Evolutionary conservation across 2,888 invertebrate genomes (phyloP), one percentile per base, ranked within the genome.

Genomic region (Oxycera nigricornis): DNA sequence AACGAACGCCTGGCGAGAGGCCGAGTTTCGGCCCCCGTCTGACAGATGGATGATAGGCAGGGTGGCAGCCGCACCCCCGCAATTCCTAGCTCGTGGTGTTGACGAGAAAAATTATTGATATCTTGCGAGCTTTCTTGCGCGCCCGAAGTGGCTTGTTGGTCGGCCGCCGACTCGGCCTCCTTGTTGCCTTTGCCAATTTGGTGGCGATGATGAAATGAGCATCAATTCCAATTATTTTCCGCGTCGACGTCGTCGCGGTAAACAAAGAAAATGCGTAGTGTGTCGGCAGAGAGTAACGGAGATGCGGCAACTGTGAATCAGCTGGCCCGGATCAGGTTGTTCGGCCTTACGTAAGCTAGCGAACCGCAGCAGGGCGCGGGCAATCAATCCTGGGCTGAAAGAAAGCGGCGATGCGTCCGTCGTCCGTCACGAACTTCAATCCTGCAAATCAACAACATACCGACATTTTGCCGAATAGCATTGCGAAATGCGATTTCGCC

Each of bases 61-160:
- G 70, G 55, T 52, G 52, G 20, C 24, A 70, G 35, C 70, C 70
- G 70, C 70, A 70, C 70, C 70, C 70, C 70, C 65, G 14, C 65
- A 41, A 9, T 68, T 55, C 31, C 11, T 52, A 7, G 11, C 39
- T 62, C 26, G n/a, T 14, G 11, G 31, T 24, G 14, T 2, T 46
- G 67, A 22, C 50, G 17, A 28, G 30, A n/a, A 30, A 28, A 9
- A 28, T 2, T 35, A 35, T 31, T 9, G n/a, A 62, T 62, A 62
- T 62, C 7, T 55, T 4, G 52, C 28, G 59, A 59, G 55, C 26
- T 55, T 55, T 55, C 6, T 50, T 50, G 6, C 50, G 4, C n/a
- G 14, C 20, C 24, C 11, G 35, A 35, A 55, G 24, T 55, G n/a
- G n/a, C n/a, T 55, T 55, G 17, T 55, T 24, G n/a, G n/a, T n/a